phyloP scores from a whole-genome alignment of 1,140 invertebrate species.

The Adelges cooleyi region DNA sequence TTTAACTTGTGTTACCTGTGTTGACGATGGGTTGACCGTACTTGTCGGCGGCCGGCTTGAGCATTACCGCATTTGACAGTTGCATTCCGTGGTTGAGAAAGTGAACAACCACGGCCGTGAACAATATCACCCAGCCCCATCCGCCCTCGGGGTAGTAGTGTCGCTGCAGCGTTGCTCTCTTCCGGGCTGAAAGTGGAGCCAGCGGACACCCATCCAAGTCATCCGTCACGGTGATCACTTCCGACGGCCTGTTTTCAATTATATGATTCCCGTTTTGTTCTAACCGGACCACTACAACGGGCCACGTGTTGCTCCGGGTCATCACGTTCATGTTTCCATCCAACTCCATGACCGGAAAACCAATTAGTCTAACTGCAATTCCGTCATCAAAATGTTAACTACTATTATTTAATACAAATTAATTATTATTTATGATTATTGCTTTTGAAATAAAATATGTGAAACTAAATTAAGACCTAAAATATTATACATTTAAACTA shows the following conservation, averaged over 20 bases:
- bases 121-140: slow-evolving; percentile 51
- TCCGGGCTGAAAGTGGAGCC: slow-evolving; percentile 35
- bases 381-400: too few relatives aligned
- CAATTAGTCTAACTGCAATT: too few relatives aligned
- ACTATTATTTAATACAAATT: too few relatives aligned
- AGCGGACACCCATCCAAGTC: neutral
- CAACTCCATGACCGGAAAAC: slow-evolving; percentile 1
- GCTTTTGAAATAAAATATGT: too few relatives aligned
- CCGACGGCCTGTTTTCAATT: neutral
- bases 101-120: slow-evolving; percentile 44
- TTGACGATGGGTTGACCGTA: slow-evolving; percentile 16
- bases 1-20: too few relatives aligned
- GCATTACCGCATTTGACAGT: slow-evolving; percentile 33
- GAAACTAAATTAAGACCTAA: too few relatives aligned
- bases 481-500: too few relatives aligned
- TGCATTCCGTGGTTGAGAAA: slow-evolving; percentile 42
- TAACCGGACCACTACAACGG: slow-evolving; percentile 31
- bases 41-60: slow-evolving; percentile 18
- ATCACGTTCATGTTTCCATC: slow-evolving; percentile 28
- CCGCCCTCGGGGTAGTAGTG: slow-evolving; percentile 52
- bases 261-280: slow-evolving; percentile 4
- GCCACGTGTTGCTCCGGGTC: slow-evolving; percentile 32
- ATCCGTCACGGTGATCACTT: slow-evolving; percentile 11
- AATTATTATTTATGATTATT: too few relatives aligned
- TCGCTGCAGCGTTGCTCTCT: slow-evolving; percentile 39